These are phyloP conservation scores for Clanis bilineata DNA, from an alignment of 2,888 invertebrate species.

Conservation along the genomic window DNA sequence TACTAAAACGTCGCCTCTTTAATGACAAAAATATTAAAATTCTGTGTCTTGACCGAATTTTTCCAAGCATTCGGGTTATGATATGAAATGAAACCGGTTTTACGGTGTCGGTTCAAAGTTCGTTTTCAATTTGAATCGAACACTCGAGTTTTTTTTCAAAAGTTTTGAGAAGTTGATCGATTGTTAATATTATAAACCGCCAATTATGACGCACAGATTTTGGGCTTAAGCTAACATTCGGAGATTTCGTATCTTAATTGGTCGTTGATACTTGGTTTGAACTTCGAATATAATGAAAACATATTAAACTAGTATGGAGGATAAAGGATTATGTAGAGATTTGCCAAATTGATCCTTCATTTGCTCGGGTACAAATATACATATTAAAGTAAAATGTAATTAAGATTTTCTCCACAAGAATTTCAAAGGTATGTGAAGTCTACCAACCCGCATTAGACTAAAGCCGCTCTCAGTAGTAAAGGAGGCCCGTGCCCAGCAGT, in stretches of 20 bases:
- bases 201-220: neutral
- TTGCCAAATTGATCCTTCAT: neutral
- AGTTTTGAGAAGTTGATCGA: neutral
- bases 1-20: neutral
- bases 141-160: neutral
- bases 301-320: neutral
- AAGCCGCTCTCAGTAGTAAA: too few relatives aligned
- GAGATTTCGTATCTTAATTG: neutral
- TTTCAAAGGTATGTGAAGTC: too few relatives aligned
- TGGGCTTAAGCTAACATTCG: neutral
- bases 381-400: too few relatives aligned
- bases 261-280: neutral
- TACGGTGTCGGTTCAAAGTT: neutral
- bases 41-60: slow-evolving; percentile 13
- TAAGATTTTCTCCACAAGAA: too few relatives aligned
- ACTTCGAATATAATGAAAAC: neutral
- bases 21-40: slow-evolving; percentile 9
- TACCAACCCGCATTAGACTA: too few relatives aligned
- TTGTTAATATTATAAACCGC: neutral
- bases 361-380: too few relatives aligned
- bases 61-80: slow-evolving; percentile 3
- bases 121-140: neutral
- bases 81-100: slow-evolving; percentile 4
- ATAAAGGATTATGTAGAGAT: neutral
- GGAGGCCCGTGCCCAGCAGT: too few relatives aligned